Evolutionary conservation across 2,797 vertebrate genomes (phyloP).

Genomic region (Acipenser ruthenus): DNA sequence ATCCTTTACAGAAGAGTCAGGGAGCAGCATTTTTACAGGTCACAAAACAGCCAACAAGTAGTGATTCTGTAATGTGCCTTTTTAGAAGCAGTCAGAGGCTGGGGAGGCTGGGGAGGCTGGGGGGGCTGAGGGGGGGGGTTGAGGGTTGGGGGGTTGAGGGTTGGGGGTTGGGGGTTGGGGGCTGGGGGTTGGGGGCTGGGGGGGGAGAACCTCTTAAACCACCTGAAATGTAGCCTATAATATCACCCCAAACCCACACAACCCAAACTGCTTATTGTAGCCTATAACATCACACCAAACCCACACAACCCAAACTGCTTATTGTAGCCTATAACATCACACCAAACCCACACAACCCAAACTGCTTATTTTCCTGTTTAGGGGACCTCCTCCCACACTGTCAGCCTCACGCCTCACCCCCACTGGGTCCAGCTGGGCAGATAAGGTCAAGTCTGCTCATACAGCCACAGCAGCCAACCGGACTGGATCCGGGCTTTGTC

Average conservation of each 20-base stretch:
- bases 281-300: too few species aligned
- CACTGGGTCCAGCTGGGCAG: conserved; percentile 87
- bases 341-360: background rate
- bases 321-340: background rate
- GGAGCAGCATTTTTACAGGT: conserved; percentile 17
- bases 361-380: conserved; percentile 29
- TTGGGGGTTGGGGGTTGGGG: too few species aligned
- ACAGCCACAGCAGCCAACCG: conserved; percentile 44
- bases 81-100: background rate
- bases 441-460: conserved; percentile 85
- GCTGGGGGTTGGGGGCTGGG: too few species aligned
- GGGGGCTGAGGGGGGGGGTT: too few species aligned
- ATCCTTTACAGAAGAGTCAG: conserved; percentile 36
- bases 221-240: background rate
- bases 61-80: background rate
- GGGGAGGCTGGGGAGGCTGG: too few species aligned
- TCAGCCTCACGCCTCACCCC: conserved; percentile 70
- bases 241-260: background rate
- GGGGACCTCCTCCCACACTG: conserved; percentile 69
- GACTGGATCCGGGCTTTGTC: conserved; percentile 30
- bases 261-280: too few species aligned
- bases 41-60: background rate
- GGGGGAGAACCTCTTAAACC: too few species aligned
- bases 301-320: too few species aligned
- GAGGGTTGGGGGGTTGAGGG: too few species aligned